phyloP scores from a whole-genome alignment of 2,888 invertebrate species.

The Pseudeuparius sepicola region DNA sequence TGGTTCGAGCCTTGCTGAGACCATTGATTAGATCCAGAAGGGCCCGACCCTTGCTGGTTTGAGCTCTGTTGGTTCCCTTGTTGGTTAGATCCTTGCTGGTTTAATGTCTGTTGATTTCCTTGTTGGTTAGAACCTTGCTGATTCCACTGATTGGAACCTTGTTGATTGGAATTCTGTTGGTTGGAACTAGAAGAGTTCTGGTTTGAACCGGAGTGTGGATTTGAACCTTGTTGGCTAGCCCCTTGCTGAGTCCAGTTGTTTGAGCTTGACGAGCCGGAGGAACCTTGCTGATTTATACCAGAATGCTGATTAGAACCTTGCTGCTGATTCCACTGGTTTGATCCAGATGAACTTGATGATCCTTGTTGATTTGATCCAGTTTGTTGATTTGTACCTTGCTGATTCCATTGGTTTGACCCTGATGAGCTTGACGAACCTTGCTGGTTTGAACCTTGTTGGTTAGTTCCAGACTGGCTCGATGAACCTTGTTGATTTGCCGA shows the following conservation, averaged over 20 bases:
- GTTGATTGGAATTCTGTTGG: conserved; percentile 11
- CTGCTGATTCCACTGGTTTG: conserved; percentile 17
- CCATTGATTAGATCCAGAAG: conserved; percentile 13
- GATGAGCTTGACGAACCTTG: conserved; percentile 16
- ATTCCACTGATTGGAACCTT: conserved; percentile 12
- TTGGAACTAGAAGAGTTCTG: conserved; percentile 13
- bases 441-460: conserved; percentile 23
- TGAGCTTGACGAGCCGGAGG: not conserved
- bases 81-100: conserved; percentile 13
- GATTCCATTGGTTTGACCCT: conserved; percentile 11
- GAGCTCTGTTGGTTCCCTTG: conserved; percentile 20
- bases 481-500: conserved; percentile 19
- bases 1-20: conserved; percentile 10
- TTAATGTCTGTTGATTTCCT: conserved; percentile 4
- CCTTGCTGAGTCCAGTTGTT: conserved; percentile 5
- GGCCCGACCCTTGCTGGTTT: conserved; percentile 13
- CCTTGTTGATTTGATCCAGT: conserved; percentile 8
- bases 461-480: conserved; percentile 11
- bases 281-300: conserved; percentile 11
- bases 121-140: conserved; percentile 8
- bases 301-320: conserved; percentile 15
- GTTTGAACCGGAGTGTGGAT: conserved; percentile 7
- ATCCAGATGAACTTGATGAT: not conserved
- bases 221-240: conserved; percentile 8
- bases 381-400: conserved; percentile 17